Conservation (phyloP, 2,888 invertebrate genomes). For the Resseliella maxima region DNA sequence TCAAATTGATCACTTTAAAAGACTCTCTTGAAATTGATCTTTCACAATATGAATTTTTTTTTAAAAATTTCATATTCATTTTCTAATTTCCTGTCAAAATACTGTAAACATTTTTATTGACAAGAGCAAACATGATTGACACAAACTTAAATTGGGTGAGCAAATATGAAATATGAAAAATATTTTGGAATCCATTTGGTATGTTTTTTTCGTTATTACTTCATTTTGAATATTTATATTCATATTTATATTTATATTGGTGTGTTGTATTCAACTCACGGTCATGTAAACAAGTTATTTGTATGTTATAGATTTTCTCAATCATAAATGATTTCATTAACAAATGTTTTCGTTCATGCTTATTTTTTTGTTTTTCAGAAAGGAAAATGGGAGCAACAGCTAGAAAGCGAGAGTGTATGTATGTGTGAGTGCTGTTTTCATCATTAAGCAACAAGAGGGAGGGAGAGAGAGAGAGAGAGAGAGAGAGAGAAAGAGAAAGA, state of each 20-base stretch:
- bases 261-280: constrained; percentile 16
- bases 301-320: not conserved
- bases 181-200: not conserved
- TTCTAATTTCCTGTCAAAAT: not conserved
- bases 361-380: not conserved
- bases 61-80: not conserved
- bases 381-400: not conserved
- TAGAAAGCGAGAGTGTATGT: not conserved
- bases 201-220: not conserved
- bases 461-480: no score
- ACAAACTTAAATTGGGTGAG: not conserved
- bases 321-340: constrained; percentile 27
- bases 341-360: not conserved
- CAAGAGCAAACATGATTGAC: not conserved
- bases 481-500: no score
- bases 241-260: not conserved
- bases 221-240: not conserved
- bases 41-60: no score
- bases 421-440: not conserved
- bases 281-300: constrained; percentile 52
- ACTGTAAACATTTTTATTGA: not conserved
- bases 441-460: no score
- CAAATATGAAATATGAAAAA: not conserved
- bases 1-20: no score
- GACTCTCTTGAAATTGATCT: no score